Evolutionary conservation across 2,888 invertebrate genomes (phyloP).

Genomic region (Ormyrus labotus): DNA sequence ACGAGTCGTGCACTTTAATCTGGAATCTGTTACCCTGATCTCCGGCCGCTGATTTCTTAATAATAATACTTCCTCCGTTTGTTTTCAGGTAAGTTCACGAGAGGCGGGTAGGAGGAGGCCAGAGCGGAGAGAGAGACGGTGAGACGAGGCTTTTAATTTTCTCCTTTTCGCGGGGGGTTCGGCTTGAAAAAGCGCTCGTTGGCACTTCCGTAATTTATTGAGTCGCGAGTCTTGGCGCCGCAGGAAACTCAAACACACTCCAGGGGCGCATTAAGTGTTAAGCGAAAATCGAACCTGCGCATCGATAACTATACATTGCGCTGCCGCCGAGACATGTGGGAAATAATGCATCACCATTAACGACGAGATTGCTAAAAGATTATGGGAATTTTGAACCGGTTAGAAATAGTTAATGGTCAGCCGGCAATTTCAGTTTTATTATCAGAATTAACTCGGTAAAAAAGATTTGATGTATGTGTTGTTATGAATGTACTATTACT

Average conservation of each 20-base stretch:
- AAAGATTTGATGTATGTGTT: too few relatives aligned
- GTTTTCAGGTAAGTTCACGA: background rate
- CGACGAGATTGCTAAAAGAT: slow-evolving; percentile 62
- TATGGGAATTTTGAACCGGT: slow-evolving; percentile 46
- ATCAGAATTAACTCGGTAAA: too few relatives aligned
- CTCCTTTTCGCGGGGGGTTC: slow-evolving; percentile 7
- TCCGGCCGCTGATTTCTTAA: background rate
- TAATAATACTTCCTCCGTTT: background rate
- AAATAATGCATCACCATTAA: slow-evolving; percentile 64
- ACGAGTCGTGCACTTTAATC: slow-evolving; percentile 18
- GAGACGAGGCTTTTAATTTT: background rate
- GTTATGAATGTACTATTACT: too few relatives aligned
- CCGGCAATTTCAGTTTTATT: too few relatives aligned
- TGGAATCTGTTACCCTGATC: background rate
- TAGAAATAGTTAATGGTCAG: background rate
- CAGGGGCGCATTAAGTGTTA: slow-evolving; percentile 53
- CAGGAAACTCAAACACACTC: slow-evolving; percentile 50
- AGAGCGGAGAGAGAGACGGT: background rate
- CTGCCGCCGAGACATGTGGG: slow-evolving; percentile 50
- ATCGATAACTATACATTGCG: slow-evolving; percentile 27
- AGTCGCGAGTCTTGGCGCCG: slow-evolving; percentile 16
- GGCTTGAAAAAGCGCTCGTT: slow-evolving; percentile 27
- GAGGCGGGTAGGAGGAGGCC: background rate
- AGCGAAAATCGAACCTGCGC: slow-evolving; percentile 49
- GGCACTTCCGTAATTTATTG: slow-evolving; percentile 37